phyloP scores from a whole-genome alignment of 2,888 invertebrate genomes.

The Drosophila aldrichi region DNA sequence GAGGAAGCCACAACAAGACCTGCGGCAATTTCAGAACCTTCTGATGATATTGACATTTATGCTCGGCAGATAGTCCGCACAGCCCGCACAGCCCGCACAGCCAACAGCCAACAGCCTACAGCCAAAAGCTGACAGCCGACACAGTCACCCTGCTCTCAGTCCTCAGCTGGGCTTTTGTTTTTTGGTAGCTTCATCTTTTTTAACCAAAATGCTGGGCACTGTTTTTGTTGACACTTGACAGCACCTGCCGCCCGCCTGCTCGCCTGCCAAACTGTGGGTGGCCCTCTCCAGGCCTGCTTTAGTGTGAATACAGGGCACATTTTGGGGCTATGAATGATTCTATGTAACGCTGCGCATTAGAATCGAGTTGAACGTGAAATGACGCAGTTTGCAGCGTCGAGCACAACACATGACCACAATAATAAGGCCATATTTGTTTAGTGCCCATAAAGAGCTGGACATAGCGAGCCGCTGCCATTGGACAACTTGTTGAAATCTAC shows the following conservation, averaged over 20 bases:
- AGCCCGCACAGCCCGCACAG: background rate
- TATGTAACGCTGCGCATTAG: slow-evolving; percentile 31
- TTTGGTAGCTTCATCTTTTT: slow-evolving; percentile 47
- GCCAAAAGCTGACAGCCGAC: background rate
- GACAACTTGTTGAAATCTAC: slow-evolving; percentile 66
- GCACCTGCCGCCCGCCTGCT: slow-evolving; percentile 65
- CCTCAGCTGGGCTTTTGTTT: slow-evolving; percentile 20
- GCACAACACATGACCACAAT: slow-evolving; percentile 55
- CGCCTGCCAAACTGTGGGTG: slow-evolving; percentile 19
- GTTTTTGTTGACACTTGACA: slow-evolving; percentile 70
- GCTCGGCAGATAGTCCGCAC: slow-evolving; percentile 52
- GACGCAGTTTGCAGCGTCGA: slow-evolving; percentile 48
- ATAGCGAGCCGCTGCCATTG: slow-evolving; percentile 14
- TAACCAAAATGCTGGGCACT: slow-evolving; percentile 30
- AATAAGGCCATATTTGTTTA: slow-evolving; percentile 56
- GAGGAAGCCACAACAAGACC: slow-evolving; percentile 57
- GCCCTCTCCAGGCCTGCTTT: background rate
- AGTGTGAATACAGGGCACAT: slow-evolving; percentile 10
- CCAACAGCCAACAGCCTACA: background rate
- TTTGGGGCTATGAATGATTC: slow-evolving; percentile 26
- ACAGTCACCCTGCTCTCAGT: background rate
- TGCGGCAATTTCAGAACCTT: slow-evolving; percentile 49
- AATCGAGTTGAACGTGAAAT: slow-evolving; percentile 29
- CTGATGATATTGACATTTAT: slow-evolving; percentile 77
- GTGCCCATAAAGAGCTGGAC: slow-evolving; percentile 56